phyloP scores from a whole-genome alignment of 2,113 vertebrate species.

The Myrmecobius fasciatus region DNA sequence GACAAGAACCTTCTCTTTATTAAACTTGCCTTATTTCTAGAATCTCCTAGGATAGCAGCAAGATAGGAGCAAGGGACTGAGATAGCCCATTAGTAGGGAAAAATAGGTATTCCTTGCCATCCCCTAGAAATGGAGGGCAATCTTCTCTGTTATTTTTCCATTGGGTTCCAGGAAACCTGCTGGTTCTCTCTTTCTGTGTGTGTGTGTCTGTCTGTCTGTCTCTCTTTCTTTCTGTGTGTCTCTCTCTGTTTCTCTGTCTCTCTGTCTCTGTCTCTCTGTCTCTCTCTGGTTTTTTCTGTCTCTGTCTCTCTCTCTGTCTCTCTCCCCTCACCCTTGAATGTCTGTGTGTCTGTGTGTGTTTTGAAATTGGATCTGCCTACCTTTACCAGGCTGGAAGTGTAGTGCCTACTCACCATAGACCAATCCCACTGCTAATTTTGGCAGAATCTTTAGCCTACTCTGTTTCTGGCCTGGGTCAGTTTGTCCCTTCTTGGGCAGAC shows the following conservation, averaged over 20 bases:
- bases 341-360: background rate
- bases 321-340: no score
- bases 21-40: constrained; percentile 51
- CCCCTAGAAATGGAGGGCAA: background rate
- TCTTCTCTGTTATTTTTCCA: constrained; percentile 23
- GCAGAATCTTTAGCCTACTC: background rate
- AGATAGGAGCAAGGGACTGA: background rate
- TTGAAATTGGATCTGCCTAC: background rate
- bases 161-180: background rate
- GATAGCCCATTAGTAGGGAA: background rate
- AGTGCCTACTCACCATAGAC: background rate
- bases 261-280: no score
- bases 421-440: background rate
- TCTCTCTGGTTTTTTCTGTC: no score
- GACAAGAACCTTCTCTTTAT: constrained; percentile 61
- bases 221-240: no score
- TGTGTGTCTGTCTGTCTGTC: no score
- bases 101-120: constrained; percentile 1
- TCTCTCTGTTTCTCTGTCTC: no score
- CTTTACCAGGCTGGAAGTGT: background rate
- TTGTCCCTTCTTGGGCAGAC: background rate
- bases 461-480: background rate
- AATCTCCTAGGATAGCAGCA: background rate
- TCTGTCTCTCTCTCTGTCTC: no score
- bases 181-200: background rate